Percentiles rank a stretch among this genome's conserved stretches.
These are phyloP conservation scores for Protonibea diacanthus DNA, from an alignment of 2,797 vertebrate genomes.

Conservation along the genomic window DNA sequence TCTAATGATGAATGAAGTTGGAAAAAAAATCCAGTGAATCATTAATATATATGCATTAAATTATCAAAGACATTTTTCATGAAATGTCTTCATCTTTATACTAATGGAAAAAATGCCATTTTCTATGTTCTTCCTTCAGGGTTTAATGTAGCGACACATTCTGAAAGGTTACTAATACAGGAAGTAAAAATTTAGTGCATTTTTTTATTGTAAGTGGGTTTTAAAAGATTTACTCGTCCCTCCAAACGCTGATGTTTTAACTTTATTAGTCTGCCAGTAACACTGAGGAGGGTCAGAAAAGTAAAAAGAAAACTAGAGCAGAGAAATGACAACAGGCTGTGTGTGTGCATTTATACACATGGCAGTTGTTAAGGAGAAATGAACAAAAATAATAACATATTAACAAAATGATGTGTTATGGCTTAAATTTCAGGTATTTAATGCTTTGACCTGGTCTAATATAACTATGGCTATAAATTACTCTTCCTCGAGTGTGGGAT, in stretches of 20 bases:
- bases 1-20: not conserved
- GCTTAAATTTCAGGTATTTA: too few relatives aligned
- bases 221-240: slow-evolving; percentile 6
- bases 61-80: slow-evolving; percentile 28
- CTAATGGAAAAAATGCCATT: not conserved
- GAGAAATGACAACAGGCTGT: not conserved
- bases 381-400: too few relatives aligned
- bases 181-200: not conserved
- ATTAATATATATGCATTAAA: slow-evolving; percentile 30
- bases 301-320: not conserved
- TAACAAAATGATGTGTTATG: too few relatives aligned
- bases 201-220: not conserved
- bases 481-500: too few relatives aligned
- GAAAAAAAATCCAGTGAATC: slow-evolving; percentile 7
- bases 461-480: too few relatives aligned
- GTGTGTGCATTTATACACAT: too few relatives aligned
- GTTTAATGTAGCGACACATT: slow-evolving; percentile 28
- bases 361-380: too few relatives aligned
- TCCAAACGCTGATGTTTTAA: not conserved
- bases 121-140: not conserved
- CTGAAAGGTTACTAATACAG: slow-evolving; percentile 7
- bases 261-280: not conserved
- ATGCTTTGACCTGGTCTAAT: too few relatives aligned
- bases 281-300: not conserved
- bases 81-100: slow-evolving; percentile 8